Base-by-base conservation (phyloP, 2,888 invertebrate species). In the Oeneis ivallda region DNA sequence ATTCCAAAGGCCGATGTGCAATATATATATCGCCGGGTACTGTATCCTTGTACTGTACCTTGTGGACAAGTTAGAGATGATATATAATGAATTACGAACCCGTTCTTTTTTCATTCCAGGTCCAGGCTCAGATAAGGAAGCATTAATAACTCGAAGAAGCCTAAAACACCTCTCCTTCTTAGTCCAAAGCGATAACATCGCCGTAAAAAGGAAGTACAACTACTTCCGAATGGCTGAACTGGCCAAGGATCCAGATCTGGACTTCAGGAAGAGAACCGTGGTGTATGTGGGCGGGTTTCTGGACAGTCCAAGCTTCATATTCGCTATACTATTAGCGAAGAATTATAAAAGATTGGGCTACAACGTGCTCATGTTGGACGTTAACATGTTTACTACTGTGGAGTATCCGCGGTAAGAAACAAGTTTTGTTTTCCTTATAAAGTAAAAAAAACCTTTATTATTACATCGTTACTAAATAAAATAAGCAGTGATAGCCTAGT, bases 261-360 rank as follows among this genome's bases (percentile, higher is more conserved):
- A 77, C 63, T 75, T 78, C 49, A 76, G 63, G 0, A 85, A 76
- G 65, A 83, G 77, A 61, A 88, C 86, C 0, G 4, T 84, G 11
- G 3, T 90, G 39, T 89, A 82, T 50, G 78, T 84, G 0, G 84
- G 84, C 0, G 89, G 89, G 0, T 90, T 75, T 60, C 39, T 86
- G 70, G 89, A 89, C 41, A 83, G 79, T 9, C 82, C 85, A 0
- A 73, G 56, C 6, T 79, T 79, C 50, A 74, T 79, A 0, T 68
- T 79, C 0, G 82, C 80, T 0, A 52, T 65, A 1, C 59, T 71
- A 0, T 54, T 81, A 1, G 83, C 78, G 1, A 58, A 66, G 0
- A 47, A 69, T 0, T 90, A 88, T 60, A 81, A 74, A 59, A 75
- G 75, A 3, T 41, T 79, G 45, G 84, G 82, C 0, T 89, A 85